These are phyloP conservation scores for Embidobia sp. DNA, from an alignment of 2,888 invertebrate species.

Conservation along the genomic window DNA sequence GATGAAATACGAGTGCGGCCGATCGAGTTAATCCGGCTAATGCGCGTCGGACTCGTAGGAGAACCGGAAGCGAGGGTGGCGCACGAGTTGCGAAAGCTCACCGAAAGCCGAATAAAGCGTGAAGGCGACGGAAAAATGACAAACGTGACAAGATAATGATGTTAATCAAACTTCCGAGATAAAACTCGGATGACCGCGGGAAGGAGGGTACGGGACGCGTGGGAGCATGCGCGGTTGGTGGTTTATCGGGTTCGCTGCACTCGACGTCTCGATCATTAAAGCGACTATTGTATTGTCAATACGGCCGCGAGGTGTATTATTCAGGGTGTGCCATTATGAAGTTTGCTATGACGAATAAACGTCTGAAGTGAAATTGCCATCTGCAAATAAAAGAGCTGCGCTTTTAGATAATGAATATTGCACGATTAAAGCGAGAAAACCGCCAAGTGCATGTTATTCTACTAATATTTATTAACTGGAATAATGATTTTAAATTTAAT, in stretches of 20 bases:
- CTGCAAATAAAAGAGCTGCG: no score
- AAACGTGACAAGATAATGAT: slow-evolving; percentile 30
- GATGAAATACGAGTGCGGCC: slow-evolving; percentile 52
- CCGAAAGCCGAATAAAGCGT: slow-evolving; percentile 24
- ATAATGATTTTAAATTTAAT: no score
- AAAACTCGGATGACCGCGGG: slow-evolving; percentile 1
- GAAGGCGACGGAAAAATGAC: slow-evolving; percentile 31
- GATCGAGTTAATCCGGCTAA: slow-evolving; percentile 57
- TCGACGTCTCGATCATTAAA: slow-evolving; percentile 37
- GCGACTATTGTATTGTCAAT: slow-evolving; percentile 49
- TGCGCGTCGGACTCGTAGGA: slow-evolving; percentile 38
- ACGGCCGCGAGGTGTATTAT: slow-evolving; percentile 19
- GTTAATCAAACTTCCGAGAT: slow-evolving; percentile 50
- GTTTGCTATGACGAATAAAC: no score
- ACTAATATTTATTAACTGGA: no score
- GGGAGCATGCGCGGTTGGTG: slow-evolving; percentile 43
- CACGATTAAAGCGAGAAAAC: no score
- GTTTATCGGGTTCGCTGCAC: slow-evolving; percentile 44
- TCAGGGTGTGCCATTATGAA: slow-evolving; percentile 20
- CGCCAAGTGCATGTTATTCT: no score
- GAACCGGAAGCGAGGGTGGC: slow-evolving; percentile 59
- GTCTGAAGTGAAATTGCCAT: no score
- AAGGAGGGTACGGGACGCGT: slow-evolving; percentile 31
- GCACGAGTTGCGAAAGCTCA: slow-evolving; percentile 39
- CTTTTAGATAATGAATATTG: no score